Evolutionary conservation across 2,113 vertebrate genomes (phyloP).

Genomic region (Mugil cephalus): DNA sequence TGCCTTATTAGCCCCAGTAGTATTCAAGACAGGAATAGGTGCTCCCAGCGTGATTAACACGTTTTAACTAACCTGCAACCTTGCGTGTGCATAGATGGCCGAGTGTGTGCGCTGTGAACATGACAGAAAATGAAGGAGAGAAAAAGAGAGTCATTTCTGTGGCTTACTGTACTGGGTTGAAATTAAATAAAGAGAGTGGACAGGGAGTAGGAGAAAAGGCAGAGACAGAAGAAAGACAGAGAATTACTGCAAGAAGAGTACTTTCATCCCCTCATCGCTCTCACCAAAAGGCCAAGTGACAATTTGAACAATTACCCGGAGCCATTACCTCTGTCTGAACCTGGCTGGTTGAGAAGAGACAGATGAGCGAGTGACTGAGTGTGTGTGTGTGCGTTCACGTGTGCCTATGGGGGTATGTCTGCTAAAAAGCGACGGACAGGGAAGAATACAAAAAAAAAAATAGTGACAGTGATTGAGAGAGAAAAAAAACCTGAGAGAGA

Average conservation of each 20-base stretch:
- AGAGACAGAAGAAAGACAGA: conserved; percentile 49
- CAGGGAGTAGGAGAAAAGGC: conserved; percentile 40
- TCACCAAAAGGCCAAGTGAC: conserved; percentile 84
- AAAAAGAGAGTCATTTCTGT: neutral
- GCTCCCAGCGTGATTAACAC: conserved; percentile 85
- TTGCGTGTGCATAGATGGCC: neutral
- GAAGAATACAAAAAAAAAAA: neutral
- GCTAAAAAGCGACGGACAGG: neutral
- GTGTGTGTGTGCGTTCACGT: too few species aligned
- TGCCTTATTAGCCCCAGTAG: conserved; percentile 70
- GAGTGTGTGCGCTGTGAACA: conserved; percentile 15
- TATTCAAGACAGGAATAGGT: conserved; percentile 73
- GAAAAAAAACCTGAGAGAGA: neutral
- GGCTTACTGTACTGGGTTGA: conserved; percentile 37
- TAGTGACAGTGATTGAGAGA: conserved; percentile 11
- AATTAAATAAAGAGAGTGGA: conserved; percentile 60
- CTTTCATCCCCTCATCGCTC: conserved; percentile 74
- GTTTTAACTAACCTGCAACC: conserved; percentile 29
- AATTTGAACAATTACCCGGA: conserved; percentile 85
- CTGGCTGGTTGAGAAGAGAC: conserved; percentile 57
- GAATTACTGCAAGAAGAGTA: conserved; percentile 71
- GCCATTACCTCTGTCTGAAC: conserved; percentile 81
- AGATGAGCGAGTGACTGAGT: conserved; percentile 31
- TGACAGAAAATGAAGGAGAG: conserved; percentile 5
- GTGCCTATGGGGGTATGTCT: neutral